These are phyloP conservation scores for Callithrix jacchus DNA, from an alignment of 2,113 vertebrate genomes.

Conservation along the genomic window DNA sequence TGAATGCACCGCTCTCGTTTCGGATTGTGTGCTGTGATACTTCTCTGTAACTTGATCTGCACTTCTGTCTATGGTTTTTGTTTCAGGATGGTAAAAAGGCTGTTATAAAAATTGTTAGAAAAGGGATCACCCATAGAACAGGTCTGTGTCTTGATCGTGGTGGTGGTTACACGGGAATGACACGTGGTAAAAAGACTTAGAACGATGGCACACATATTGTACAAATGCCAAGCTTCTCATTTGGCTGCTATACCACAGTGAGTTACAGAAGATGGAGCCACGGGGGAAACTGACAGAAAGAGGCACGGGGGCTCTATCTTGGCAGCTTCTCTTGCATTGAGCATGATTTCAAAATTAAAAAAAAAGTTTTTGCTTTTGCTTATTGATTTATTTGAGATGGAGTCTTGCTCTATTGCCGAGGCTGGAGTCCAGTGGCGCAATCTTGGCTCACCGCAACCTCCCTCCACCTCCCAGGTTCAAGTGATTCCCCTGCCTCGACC, in stretches of 20 bases:
- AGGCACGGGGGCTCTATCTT: not conserved
- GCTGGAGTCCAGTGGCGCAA: no score
- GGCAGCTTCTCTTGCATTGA: not conserved
- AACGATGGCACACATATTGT: no score
- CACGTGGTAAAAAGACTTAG: not conserved
- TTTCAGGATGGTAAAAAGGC: not conserved
- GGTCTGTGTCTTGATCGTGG: not conserved
- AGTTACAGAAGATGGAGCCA: not conserved
- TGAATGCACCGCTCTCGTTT: not conserved
- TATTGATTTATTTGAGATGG: no score
- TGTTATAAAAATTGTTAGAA: not conserved
- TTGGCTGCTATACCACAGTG: not conserved
- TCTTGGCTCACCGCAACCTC: no score
- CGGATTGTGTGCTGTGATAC: not conserved
- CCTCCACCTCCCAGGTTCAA: no score
- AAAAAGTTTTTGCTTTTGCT: not conserved
- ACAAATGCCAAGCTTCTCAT: not conserved
- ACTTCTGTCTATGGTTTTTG: not conserved
- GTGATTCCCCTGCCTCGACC: no score
- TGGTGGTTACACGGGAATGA: not conserved
- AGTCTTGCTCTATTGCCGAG: no score
- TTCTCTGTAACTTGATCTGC: not conserved
- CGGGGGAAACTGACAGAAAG: not conserved
- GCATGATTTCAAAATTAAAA: not conserved
- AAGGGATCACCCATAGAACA: not conserved